A percentile compares a stretch with the other conserved stretches of the same genome.
Evolutionary conservation across 2,113 vertebrate species (phyloP).

Genomic region (Otis tarda): DNA sequence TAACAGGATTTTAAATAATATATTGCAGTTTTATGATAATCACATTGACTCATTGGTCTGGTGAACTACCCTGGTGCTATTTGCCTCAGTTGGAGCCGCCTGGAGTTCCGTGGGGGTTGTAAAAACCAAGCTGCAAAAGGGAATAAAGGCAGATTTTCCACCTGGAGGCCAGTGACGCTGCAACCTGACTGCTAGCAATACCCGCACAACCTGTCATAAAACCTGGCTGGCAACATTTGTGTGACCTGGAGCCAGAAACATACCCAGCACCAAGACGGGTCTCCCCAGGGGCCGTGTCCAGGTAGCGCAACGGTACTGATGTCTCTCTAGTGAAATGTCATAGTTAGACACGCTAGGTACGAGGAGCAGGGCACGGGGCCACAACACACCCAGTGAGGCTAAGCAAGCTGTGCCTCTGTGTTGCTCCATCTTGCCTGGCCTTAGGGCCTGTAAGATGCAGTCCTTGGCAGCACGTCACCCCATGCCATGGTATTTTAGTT

Average conservation of each 20-base stretch:
- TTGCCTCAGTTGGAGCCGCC: not conserved
- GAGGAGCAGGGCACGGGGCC: not conserved
- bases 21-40: not conserved
- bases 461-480: not conserved
- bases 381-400: not conserved
- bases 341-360: not conserved
- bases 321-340: not conserved
- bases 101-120: not conserved
- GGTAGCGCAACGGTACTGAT: not conserved
- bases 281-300: not conserved
- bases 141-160: not conserved
- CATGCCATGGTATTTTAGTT: not conserved
- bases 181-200: not conserved
- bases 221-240: not conserved
- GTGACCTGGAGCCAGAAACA: not conserved
- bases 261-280: not conserved
- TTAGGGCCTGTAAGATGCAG: not conserved
- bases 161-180: not conserved
- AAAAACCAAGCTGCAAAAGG: not conserved
- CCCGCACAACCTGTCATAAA: not conserved
- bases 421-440: rapidly evolving
- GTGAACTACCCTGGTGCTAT: not conserved
- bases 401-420: not conserved
- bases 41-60: not conserved
- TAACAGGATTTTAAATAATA: not conserved